Evolutionary conservation across 2,797 vertebrate species (phyloP).

Genomic region (Anabas testudineus): DNA sequence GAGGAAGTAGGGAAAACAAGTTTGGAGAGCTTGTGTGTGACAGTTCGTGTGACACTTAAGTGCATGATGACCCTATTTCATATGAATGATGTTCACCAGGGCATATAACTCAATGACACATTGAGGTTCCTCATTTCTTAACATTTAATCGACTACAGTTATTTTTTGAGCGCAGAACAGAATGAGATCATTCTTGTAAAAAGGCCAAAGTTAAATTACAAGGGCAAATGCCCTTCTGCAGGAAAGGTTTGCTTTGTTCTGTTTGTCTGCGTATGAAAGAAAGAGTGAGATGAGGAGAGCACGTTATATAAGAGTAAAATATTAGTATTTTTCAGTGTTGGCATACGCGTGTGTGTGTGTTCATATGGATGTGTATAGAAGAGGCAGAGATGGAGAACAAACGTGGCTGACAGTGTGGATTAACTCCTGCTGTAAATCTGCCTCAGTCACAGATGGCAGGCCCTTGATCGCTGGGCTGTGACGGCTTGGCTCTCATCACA

Average conservation of each 20-base stretch:
- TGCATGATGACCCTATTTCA: constrained; percentile 77
- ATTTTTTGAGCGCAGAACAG: constrained; percentile 75
- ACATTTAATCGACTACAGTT: constrained; percentile 79
- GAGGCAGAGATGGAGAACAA: constrained; percentile 75
- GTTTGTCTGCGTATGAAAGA: constrained; percentile 7
- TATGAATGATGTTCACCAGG: constrained; percentile 81
- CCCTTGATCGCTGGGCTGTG: constrained; percentile 84
- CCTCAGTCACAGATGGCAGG: constrained; percentile 84
- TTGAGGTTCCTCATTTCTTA: constrained; percentile 84
- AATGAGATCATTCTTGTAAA: constrained; percentile 75
- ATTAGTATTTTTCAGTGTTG: constrained; percentile 47
- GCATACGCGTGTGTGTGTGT: constrained; percentile 39
- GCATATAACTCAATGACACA: constrained; percentile 82
- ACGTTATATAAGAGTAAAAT: constrained; percentile 51
- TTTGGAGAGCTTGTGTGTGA: constrained; percentile 48
- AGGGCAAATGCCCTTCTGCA: constrained; percentile 43
- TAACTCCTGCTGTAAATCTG: constrained; percentile 85
- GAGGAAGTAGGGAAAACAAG: constrained; percentile 20
- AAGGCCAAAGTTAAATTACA: constrained; percentile 71
- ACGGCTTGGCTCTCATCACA: constrained; percentile 83
- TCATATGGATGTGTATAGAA: constrained; percentile 57
- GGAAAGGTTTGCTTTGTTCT: constrained; percentile 44
- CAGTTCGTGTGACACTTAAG: constrained; percentile 67
- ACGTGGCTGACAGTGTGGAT: constrained; percentile 82
- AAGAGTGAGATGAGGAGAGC: constrained; percentile 4